These are phyloP conservation scores for Tetragonula carbonaria DNA, from an alignment of 2,888 invertebrate genomes.

Conservation along the genomic window DNA sequence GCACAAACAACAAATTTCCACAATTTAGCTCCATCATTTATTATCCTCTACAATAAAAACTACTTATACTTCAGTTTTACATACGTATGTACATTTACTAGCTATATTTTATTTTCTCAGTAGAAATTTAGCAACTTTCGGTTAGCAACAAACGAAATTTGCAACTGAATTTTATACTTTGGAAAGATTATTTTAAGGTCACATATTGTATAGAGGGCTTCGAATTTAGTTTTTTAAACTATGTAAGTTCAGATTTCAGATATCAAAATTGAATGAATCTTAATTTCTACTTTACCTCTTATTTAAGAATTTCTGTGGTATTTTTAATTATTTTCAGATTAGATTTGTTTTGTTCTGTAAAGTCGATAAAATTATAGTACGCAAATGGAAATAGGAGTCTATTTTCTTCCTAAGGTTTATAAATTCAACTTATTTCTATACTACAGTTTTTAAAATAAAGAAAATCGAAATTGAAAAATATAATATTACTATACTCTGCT, in stretches of 20 bases:
- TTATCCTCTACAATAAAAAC: neutral
- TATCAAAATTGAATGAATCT: neutral
- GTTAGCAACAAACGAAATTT: too few relatives aligned
- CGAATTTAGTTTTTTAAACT: neutral
- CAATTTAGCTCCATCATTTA: constrained; percentile 12
- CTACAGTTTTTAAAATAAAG: neutral
- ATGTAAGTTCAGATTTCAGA: too few relatives aligned
- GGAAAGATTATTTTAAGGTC: too few relatives aligned
- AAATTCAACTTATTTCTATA: neutral
- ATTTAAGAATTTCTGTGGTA: too few relatives aligned
- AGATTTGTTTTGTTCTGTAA: too few relatives aligned
- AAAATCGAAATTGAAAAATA: neutral
- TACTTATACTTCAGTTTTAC: neutral
- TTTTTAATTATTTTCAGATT: too few relatives aligned
- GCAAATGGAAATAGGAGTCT: too few relatives aligned
- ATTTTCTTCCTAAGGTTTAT: too few relatives aligned
- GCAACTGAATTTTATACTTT: too few relatives aligned
- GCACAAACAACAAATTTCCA: constrained; percentile 67
- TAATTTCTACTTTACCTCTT: neutral
- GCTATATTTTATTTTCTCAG: neutral
- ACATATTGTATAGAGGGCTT: too few relatives aligned
- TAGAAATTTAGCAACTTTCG: too few relatives aligned
- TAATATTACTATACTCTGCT: neutral
- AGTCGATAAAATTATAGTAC: too few relatives aligned
- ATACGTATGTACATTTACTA: neutral